Base-by-base conservation (phyloP, 2,888 invertebrate species). In the Nycteola revayana region DNA sequence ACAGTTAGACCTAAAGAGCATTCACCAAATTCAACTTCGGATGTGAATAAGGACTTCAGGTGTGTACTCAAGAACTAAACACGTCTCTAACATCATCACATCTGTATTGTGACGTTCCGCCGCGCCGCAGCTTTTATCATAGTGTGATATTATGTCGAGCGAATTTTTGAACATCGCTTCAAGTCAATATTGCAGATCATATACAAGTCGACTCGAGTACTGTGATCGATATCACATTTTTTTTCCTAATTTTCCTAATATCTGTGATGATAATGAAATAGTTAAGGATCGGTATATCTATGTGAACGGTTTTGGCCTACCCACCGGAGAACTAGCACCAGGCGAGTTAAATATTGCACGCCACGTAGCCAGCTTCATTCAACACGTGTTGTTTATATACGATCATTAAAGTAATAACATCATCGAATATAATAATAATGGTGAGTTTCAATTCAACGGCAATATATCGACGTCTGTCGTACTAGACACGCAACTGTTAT, bases 41-140 rank as follows among this genome's bases (percentile, higher is more conserved):
- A 89, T 53, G 89, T 87, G 59, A 87, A 68, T 86, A 89, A 89
- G 84, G 89, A 89, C 80, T 89, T 85, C 89, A 89, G 89, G 82
- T 89, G 89, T 80, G 86, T 84, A 77, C 82, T 88, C 76, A 88
- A 88, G 88, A 88, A 88, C 69, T 88, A 82, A 66, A 45, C 51
- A 51, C 63, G 54, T 63, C 61, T 50, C 34, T 49, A 50, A 50
- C 48, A 46, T 60, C 49, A 51, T 47, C 50, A 47, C 56, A 46
- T 49, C 43, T 54, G 44, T 54, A 48, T 53, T 47, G 53, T 58
- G 58, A 47, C 50, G 45, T 46, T 53, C 50, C 48, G 63, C 44
- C 32, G 50, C 51, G 18, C 18, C 21, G 21, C 21, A 51, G 60
- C 61, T 60, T 57, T 38, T 50, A 52, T 58, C 71, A 66, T 66